Evolutionary conservation across 2,797 vertebrate genomes (phyloP), one percentile per base, ranked within the genome.

Genomic region (Orientallactaga sibirica): DNA sequence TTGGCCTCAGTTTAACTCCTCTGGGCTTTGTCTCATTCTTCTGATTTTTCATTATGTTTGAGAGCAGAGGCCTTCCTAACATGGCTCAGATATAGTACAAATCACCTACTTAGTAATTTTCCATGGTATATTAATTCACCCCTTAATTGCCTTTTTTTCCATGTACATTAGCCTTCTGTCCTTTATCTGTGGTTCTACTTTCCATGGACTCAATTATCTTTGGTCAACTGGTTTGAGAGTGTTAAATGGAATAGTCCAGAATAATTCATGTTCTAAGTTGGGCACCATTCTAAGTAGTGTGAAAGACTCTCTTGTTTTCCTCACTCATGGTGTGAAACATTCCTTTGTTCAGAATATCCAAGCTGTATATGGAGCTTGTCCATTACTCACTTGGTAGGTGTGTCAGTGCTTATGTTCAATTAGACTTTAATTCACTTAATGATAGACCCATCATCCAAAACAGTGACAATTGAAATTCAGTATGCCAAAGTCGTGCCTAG

Each of bases 21-120:
- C 48, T 66, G 27, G 71, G n/a, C 62, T 95, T 95, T 91, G 82
- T n/a, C 58, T 73, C 19, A 81, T 20, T 92, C 64, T 20, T 86
- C 43, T 52, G 19, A 37, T n/a, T 91, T 95, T 75, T 61, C 68
- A 62, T 52, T 61, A 16, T 64, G 11, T 25, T 0, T 55, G 33
- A 6, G 64, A 92, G 37, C 24, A 48, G 12, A 41, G 58, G 6
- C 37, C 37, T 25, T 88, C 80, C 83, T 82, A 48, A 75, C 48
- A 80, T 86, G 79, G n/a, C 79, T 86, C 93, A 95, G 80, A 95
- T 97, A 90, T 78, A 48, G 52, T 58, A 58, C 55, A 58, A 14
- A 14, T 58, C 14, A 58, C 16, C 55, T 58, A 58, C 55, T 58
- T 15, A 58, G 55, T 58, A 58, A 58, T 58, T 58, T 58, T 58